Conservation (phyloP, 1,140 invertebrate genomes). For the Panagrolaimus sp. region DNA sequence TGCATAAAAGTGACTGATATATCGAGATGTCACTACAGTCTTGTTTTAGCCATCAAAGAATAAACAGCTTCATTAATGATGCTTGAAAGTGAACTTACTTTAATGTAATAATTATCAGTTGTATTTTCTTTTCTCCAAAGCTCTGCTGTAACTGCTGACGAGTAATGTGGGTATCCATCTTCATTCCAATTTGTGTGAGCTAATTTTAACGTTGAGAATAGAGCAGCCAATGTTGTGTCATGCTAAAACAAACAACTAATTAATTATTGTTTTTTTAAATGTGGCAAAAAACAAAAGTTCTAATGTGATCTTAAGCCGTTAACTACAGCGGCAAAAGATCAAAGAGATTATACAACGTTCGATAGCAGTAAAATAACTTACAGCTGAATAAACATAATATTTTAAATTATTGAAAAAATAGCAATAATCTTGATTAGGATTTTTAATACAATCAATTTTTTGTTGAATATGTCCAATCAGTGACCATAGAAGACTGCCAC, state of each 20-base stretch:
- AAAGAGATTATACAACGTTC: too few relatives aligned
- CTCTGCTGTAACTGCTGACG: not conserved
- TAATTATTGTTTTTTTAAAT: too few relatives aligned
- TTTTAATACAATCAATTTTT: not conserved
- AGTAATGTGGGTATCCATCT: slow-evolving; percentile 3
- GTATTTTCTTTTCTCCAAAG: not conserved
- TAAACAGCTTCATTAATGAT: too few relatives aligned
- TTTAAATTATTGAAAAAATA: slow-evolving; percentile 24
- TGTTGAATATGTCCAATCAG: slow-evolving; percentile 14
- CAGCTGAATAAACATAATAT: slow-evolving; percentile 39
- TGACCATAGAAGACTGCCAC: slow-evolving; percentile 30
- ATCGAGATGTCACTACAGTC: too few relatives aligned
- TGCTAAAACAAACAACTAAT: slow-evolving; percentile 7
- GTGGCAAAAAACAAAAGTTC: too few relatives aligned
- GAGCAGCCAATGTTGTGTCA: not conserved
- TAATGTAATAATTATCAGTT: too few relatives aligned
- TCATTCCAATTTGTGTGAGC: not conserved
- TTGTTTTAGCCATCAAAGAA: too few relatives aligned
- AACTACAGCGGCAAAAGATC: too few relatives aligned
- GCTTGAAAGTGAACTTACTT: too few relatives aligned
- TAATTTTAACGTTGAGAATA: not conserved
- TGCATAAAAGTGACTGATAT: too few relatives aligned
- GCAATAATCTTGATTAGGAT: slow-evolving; percentile 5
- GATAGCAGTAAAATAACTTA: not conserved
- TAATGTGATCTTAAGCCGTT: too few relatives aligned